Percentiles rank a stretch among this genome's conserved stretches.
phyloP scores from a whole-genome alignment of 2,113 vertebrate genomes.

The Halcyon senegalensis region DNA sequence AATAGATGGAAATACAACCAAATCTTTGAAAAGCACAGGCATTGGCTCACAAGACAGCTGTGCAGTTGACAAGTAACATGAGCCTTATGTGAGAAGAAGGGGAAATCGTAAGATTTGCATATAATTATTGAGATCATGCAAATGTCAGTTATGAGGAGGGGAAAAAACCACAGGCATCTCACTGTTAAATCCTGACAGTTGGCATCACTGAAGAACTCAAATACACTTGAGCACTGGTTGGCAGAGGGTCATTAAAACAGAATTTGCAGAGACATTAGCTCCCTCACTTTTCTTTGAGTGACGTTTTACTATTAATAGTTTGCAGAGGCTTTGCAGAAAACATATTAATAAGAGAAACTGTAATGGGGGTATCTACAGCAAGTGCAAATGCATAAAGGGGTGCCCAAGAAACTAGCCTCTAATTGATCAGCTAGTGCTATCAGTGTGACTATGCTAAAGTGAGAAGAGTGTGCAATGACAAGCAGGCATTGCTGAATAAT shows the following conservation, averaged over 20 bases:
- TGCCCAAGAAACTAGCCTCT: conserved; percentile 75
- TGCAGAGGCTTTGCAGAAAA: conserved; percentile 87
- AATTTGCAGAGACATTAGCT: conserved; percentile 90
- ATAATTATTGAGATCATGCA: conserved; percentile 91
- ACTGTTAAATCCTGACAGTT: conserved; percentile 90
- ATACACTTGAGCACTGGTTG: conserved; percentile 87
- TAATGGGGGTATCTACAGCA: conserved; percentile 81
- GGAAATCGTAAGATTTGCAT: conserved; percentile 87
- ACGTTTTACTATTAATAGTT: conserved; percentile 91
- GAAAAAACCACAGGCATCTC: conserved; percentile 82
- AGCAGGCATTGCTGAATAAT: conserved; percentile 78
- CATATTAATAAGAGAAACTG: conserved; percentile 86
- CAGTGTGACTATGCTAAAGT: conserved; percentile 75
- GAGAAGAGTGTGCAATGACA: conserved; percentile 79
- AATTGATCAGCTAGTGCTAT: conserved; percentile 84
- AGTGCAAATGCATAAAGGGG: conserved; percentile 77
- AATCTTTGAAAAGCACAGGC: conserved; percentile 83
- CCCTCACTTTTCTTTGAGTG: conserved; percentile 89
- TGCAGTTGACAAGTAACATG: conserved; percentile 88
- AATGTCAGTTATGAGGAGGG: conserved; percentile 86
- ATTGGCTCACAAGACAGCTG: conserved; percentile 85
- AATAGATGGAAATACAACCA: conserved; percentile 87
- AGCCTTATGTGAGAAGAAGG: conserved; percentile 89
- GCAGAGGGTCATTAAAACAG: conserved; percentile 90
- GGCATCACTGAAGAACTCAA: conserved; percentile 87